Evolutionary conservation across 2,888 invertebrate species (phyloP).

Genomic region (Apamea anceps): DNA sequence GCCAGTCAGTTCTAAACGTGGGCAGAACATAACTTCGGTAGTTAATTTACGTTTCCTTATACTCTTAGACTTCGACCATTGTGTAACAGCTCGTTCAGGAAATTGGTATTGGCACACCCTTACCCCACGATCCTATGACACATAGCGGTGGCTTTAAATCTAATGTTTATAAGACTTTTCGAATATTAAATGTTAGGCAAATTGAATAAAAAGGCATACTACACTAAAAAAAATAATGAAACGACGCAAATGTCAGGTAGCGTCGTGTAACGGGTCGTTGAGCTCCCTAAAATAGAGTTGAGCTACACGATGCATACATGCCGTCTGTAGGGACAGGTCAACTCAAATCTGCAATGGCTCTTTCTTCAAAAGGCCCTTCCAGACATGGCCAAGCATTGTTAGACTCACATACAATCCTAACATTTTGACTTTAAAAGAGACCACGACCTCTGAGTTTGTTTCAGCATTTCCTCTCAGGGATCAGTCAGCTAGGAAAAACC

Average conservation of each 20-base stretch:
- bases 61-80: not conserved
- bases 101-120: not conserved
- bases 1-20: not conserved
- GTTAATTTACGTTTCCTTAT: not conserved
- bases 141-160: not conserved
- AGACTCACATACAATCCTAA: too few species aligned
- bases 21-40: conserved; percentile 15
- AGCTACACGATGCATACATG: too few species aligned
- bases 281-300: too few species aligned
- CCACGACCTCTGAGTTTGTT: too few species aligned
- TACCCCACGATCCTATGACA: not conserved
- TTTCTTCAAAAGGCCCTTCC: too few species aligned
- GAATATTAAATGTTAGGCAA: not conserved
- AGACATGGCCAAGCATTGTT: too few species aligned
- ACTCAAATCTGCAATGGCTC: too few species aligned
- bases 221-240: not conserved
- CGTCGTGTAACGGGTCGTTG: too few species aligned
- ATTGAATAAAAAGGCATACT: not conserved
- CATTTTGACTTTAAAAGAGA: too few species aligned
- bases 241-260: not conserved
- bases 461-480: too few species aligned
- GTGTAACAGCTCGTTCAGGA: not conserved
- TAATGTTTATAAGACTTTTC: not conserved
- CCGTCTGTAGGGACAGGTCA: too few species aligned
- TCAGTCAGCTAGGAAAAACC: too few species aligned